These are phyloP conservation scores for Mungos mungo DNA, from an alignment of 2,113 vertebrate genomes.

Conservation along the genomic window DNA sequence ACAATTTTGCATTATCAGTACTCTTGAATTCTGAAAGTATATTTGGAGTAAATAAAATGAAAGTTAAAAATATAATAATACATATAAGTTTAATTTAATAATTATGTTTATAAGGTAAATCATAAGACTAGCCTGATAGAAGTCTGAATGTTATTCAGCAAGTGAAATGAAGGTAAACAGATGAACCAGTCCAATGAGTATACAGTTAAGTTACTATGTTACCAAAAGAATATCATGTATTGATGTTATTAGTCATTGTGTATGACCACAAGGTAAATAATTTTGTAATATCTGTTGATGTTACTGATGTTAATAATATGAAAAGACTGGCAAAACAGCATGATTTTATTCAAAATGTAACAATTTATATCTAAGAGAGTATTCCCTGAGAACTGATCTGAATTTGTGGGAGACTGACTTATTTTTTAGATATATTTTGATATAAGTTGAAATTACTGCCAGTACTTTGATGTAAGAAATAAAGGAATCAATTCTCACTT, in stretches of 20 bases:
- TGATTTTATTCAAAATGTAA: slow-evolving; percentile 69
- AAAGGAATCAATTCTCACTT: slow-evolving; percentile 56
- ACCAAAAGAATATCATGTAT: neutral
- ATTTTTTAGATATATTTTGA: slow-evolving; percentile 73
- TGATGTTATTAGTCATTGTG: neutral
- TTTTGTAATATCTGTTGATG: neutral
- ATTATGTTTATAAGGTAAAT: neutral
- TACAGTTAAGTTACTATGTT: neutral
- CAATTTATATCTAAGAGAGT: slow-evolving; percentile 66
- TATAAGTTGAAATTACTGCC: slow-evolving; percentile 69
- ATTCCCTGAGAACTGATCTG: neutral
- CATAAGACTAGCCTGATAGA: neutral
- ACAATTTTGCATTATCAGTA: neutral
- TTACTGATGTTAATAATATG: slow-evolving; percentile 43
- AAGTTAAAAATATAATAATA: neutral
- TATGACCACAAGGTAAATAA: neutral
- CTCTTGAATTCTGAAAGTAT: slow-evolving; percentile 3
- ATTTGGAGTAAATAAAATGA: neutral
- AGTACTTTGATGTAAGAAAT: slow-evolving; percentile 68
- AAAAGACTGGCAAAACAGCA: slow-evolving; percentile 53
- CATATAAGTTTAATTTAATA: neutral
- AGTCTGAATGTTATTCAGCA: neutral
- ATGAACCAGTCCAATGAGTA: neutral
- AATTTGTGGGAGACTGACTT: slow-evolving; percentile 45
- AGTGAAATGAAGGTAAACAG: neutral